These are phyloP conservation scores for Barnardius zonarius DNA, from an alignment of 2,113 vertebrate genomes.

Conservation along the genomic window DNA sequence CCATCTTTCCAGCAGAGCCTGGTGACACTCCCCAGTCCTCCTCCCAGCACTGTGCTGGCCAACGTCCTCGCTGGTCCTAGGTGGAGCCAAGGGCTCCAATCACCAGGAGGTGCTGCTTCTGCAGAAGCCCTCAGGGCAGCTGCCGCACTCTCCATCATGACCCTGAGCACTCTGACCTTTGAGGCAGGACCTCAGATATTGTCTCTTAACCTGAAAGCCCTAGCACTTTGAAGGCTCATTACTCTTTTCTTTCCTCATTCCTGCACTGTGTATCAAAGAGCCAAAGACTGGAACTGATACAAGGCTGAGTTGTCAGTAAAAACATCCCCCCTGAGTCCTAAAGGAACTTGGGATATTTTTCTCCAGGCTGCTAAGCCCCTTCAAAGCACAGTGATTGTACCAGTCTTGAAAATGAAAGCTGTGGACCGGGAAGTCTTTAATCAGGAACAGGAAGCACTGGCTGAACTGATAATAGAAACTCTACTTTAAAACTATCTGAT, in stretches of 20 bases:
- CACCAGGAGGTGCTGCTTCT: neutral
- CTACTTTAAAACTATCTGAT: neutral
- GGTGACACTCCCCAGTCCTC: neutral
- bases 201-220: neutral
- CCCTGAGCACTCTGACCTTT: neutral
- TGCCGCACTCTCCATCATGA: accelerated
- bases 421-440: neutral
- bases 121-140: neutral
- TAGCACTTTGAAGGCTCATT: neutral
- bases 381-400: neutral
- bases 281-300: neutral
- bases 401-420: neutral
- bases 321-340: neutral
- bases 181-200: neutral
- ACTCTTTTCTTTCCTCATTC: neutral
- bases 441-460: neutral
- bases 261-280: neutral
- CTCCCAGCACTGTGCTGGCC: neutral
- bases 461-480: neutral
- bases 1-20: neutral
- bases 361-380: neutral
- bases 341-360: neutral
- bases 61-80: accelerated
- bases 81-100: neutral
- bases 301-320: neutral